Percentiles rank a stretch among this genome's conserved stretches.
These are phyloP conservation scores for Tiliqua scincoides DNA, from an alignment of 2,113 vertebrate species.

Conservation along the genomic window DNA sequence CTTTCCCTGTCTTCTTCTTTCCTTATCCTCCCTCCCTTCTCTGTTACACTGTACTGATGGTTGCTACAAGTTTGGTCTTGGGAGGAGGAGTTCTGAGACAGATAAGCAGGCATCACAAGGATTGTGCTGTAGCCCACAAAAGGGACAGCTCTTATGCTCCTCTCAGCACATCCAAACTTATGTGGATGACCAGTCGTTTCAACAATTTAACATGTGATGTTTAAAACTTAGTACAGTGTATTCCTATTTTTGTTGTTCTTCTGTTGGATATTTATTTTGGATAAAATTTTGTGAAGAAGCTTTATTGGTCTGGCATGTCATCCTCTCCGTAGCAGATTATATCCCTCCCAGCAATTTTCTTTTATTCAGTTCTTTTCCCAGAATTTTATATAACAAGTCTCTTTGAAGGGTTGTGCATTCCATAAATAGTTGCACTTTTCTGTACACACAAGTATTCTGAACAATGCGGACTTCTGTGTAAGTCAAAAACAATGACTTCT, in stretches of 20 bases:
- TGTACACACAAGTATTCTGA: not conserved
- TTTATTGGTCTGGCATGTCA: not conserved
- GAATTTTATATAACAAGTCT: not conserved
- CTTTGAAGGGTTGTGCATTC: not conserved
- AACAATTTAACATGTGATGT: not conserved
- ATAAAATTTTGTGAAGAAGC: fast-evolving
- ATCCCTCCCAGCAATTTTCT: fast-evolving
- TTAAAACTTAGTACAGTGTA: not conserved
- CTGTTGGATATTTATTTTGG: not conserved
- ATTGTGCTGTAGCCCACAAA: too few species aligned
- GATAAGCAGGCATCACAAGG: too few species aligned
- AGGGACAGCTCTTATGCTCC: too few species aligned
- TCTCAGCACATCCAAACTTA: too few species aligned
- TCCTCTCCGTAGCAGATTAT: too few species aligned
- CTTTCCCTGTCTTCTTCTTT: too few species aligned
- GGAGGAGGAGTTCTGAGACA: too few species aligned
- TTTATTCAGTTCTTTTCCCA: not conserved
- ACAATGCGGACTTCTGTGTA: not conserved
- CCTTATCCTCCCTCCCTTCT: too few species aligned
- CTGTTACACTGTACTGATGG: too few species aligned
- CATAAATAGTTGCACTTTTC: not conserved
- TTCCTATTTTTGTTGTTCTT: fast-evolving
- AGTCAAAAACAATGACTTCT: not conserved
- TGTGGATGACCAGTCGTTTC: not conserved
- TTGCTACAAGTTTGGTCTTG: too few species aligned